Evolutionary conservation across 2,113 vertebrate genomes (phyloP), one percentile per base, ranked within the genome.

Genomic region (Eudorcas thomsonii): DNA sequence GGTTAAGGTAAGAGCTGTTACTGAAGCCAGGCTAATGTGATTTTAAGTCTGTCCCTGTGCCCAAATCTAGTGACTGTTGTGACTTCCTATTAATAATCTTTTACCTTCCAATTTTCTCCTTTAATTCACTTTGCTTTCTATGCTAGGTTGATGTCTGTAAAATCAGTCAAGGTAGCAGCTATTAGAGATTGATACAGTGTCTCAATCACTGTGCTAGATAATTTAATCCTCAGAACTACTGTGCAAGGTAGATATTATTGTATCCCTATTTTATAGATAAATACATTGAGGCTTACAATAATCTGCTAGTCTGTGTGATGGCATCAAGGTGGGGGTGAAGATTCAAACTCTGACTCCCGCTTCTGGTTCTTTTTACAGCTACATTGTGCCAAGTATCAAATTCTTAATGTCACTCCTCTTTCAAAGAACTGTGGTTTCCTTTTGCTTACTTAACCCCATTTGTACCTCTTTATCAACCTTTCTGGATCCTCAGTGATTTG

Each of bases 341-440:
- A 97, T 87, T 97, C 50, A 77, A 50, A 95, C 36, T 26, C 11
- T 83, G 9, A 6, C 39, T 90, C 23, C 52, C 14, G 59, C 14
- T 23, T 90, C 54, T 87, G 21, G 52, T 82, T 91, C 36, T 93
- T 30, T 80, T 91, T 91, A 83, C 5, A 91, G 15, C 43, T 3
- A 64, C 13, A 11, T 84, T 96, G 17, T 97, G 43, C 43, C 30
- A 7, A 91, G 98, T 90, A 57, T 60, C 55, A 88, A 87, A 92
- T 55, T 97, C 45, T 96, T 81, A 26, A 74, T 93, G 62, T 84
- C 90, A 57, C 15, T 92, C 7, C 48, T 97, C 52, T 95, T 91
- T 91, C 43, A 96, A 78, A 94, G 80, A 94, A 71, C n/a, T 95
- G 0, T 96, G 80, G 43, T 39, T 97, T 82, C 39, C 6, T 90